Evolutionary conservation across 2,113 vertebrate genomes (phyloP), one percentile per base, ranked within the genome.

Genomic region (Microcebus ravelobensis): DNA sequence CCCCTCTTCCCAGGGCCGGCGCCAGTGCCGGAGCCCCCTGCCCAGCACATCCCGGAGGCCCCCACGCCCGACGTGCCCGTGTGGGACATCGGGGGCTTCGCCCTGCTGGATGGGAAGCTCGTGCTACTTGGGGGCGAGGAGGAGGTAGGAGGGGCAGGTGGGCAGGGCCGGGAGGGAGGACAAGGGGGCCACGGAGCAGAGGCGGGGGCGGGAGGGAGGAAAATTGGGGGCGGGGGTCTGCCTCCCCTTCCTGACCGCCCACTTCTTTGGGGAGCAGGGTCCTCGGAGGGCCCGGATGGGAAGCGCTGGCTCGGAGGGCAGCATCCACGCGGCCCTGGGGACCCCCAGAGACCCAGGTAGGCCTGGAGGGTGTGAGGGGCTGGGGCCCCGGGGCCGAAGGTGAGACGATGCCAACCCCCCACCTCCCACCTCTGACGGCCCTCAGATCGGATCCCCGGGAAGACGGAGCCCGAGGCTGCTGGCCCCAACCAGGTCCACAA

Each of bases 21-120:
- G 39, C 81, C 59, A 3, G 79, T 87, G 77, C 81, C 59, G 4
- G 79, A 90, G 77, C 6, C 71, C 6, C 67, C 70, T 10, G 68
- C 1, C 34, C 36, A 93, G 8, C 94, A 97, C 0, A 96, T 98
- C 6, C 98, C 98, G 0, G 98, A 98, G 98, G 98, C 95, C 5
- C 98, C 98, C 0, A 90, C 97, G 21, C 98, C 99, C 0, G 98
- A 99, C 0, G 98, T 98, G 45, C 99, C 98, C 0, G 96, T 99
- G n/a, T 99, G 99, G 99, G 99, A 99, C 86, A 99, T 99, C 4
- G 98, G 98, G 95, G 98, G 97, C 97, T 99, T 99, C 89, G 83
- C 98, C 0, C 98, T 99, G 52, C 98, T 99, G 7, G 99, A 99
- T 1, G 99, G 99, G 14, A 99, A 98, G 11, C 94, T 99, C 94